Percentiles rank a stretch among this genome's conserved stretches.
Conservation (phyloP, 2,797 vertebrate genomes). For the Epinephelus coioides region DNA sequence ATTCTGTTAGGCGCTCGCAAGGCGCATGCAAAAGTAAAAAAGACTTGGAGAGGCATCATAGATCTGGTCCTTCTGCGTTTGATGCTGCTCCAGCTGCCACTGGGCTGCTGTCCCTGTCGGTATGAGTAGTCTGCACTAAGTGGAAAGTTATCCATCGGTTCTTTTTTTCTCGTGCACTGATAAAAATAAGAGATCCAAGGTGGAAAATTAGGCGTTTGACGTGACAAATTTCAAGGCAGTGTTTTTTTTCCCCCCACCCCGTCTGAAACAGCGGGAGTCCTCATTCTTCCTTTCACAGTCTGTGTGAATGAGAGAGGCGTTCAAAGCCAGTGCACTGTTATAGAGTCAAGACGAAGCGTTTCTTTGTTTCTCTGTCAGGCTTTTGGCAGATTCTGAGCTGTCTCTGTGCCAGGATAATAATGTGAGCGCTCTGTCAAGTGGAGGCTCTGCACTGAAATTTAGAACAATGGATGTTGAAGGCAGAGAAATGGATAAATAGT, state of each 20-base stretch:
- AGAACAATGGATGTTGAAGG: constrained; percentile 15
- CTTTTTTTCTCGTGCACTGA: neutral
- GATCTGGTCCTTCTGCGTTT: constrained; percentile 13
- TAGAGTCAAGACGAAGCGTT: constrained; percentile 47
- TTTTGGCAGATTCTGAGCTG: constrained; percentile 27
- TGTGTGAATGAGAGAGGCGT: constrained; percentile 51
- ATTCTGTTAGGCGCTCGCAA: constrained; percentile 7
- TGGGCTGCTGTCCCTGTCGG: constrained; percentile 2
- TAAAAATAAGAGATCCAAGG: constrained; percentile 2
- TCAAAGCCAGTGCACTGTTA: constrained; percentile 33
- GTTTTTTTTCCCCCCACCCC: neutral
- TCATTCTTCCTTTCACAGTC: constrained; percentile 4
- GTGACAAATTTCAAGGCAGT: constrained; percentile 5
- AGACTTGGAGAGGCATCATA: constrained; percentile 50
- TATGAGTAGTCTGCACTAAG: constrained; percentile 12
- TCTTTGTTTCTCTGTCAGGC: constrained; percentile 48
- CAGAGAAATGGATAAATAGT: neutral
- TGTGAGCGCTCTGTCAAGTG: constrained; percentile 29
- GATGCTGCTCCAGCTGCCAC: constrained; percentile 45
- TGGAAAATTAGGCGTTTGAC: neutral
- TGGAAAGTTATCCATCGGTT: constrained; percentile 47
- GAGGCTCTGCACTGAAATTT: constrained; percentile 10
- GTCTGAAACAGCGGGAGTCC: constrained; percentile 22
- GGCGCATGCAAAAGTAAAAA: constrained; percentile 29
- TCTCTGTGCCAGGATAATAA: constrained; percentile 15